Conservation (phyloP, 2,113 vertebrate genomes). For the Cardinalis cardinalis region DNA sequence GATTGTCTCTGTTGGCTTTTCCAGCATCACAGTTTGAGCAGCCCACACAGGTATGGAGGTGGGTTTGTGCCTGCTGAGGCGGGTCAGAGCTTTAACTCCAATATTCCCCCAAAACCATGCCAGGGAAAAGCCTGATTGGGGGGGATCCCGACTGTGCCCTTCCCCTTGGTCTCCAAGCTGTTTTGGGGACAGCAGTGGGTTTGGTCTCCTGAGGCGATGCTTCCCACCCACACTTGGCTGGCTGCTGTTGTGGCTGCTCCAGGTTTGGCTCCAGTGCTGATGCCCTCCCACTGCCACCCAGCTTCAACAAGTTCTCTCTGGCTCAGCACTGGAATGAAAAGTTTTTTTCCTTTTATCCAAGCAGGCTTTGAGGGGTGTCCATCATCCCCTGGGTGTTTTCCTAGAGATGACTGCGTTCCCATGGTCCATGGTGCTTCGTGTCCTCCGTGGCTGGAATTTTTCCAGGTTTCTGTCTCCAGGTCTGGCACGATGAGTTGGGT, state of each 20-base stretch:
- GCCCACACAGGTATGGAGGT: not conserved
- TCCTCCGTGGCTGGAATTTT: not conserved
- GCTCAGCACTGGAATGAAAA: not conserved
- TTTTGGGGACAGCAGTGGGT: not conserved
- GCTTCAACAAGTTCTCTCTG: not conserved
- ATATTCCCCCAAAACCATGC: rapidly evolving
- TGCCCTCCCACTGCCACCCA: not conserved
- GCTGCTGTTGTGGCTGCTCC: not conserved
- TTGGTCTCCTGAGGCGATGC: not conserved
- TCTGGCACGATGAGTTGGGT: not conserved
- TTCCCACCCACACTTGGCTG: not conserved
- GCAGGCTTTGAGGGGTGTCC: not conserved
- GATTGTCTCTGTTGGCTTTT: not conserved
- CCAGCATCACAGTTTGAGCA: not conserved
- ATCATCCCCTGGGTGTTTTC: not conserved
- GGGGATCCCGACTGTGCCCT: not conserved
- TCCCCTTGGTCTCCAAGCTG: not conserved
- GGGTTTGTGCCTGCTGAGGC: not conserved
- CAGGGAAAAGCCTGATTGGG: rapidly evolving
- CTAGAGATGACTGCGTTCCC: not conserved
- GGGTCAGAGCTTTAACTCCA: not conserved
- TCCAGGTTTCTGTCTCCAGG: not conserved
- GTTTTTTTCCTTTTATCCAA: not conserved
- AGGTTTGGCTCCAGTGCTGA: not conserved
- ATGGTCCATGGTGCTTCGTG: rapidly evolving